Base-by-base conservation (phyloP, 2,797 vertebrate genomes). In the Micrastur ruficollis region DNA sequence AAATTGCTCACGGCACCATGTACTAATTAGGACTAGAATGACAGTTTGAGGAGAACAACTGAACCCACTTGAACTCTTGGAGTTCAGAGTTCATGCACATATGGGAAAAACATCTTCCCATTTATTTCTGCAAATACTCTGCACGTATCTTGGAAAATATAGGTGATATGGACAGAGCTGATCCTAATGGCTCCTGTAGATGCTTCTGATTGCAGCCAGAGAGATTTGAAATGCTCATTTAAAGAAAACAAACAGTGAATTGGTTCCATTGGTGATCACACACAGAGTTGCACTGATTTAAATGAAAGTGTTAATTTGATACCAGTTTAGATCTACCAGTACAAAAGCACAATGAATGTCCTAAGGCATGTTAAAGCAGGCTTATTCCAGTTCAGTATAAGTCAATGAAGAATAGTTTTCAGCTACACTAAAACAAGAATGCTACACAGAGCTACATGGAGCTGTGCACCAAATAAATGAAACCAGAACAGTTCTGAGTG, bases 1-100 rank as follows among this genome's bases (percentile, higher is more conserved):
- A 96, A 96, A 95, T 73, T 94, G 88, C 75, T 86, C 81, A 75
- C 55, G 73, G 97, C 75, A 92, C 94, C 94, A 95, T 94, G 85
- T 93, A 81, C 70, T 87, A 90, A 96, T 79, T 89, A 93, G 82
- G 66, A 85, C 89, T 92, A 93, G 96, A 71, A 91, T 94, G 82
- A 97, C 67, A 91, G 89, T 97, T 81, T 91, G 89, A 89, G 97
- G 95, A 96, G 82, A 86, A 82, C 91, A 92, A 97, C 88, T 85
- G 92, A 96, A 95, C 75, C 80, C 82, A 89, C 66, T 94, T 95
- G 88, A 96, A 96, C 86, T 96, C 85, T 44, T 62, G 72, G 73
- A 92, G 89, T 90, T 96, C 87, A 97, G 90, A 97, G 93, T 96
- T 93, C 83, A 85, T 53, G 56, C 82, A 92, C 89, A 89, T 94